Base-by-base conservation (phyloP, 2,113 vertebrate genomes). In the Oncorhynchus keta region DNA sequence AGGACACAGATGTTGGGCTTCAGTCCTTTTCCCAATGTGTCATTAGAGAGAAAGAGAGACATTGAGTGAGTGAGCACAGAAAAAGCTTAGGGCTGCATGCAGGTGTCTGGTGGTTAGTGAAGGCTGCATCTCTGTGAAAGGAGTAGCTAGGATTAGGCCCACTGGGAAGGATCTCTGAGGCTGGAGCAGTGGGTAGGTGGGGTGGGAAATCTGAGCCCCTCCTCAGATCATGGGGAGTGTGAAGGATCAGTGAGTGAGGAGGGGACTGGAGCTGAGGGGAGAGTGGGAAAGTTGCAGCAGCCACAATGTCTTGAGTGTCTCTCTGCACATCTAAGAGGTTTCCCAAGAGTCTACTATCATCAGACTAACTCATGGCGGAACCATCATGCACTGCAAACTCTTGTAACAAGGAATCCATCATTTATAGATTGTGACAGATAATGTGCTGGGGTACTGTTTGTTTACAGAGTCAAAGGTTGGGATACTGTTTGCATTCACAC, bases 21-120 rank as follows among this genome's bases (percentile, higher is more conserved):
- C 24, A 5, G 65, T 9, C 24, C 11, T 67, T 72, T 83, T 82
- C 79, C 72, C 78, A 84, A 77, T 76, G 76, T 32, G 55, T 28
- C 75, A 74, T 70, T 64, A n/a, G 39, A 26, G 18, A 48, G 68
- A 48, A 26, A 12, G 64, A 45, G 67, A 62, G 55, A 22, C 30
- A 4, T 9, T 20, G 51, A 30, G 49, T 39, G 68, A 51, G 66
- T 70, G 84, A 76, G 79, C 83, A 79, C 16, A n/a, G 12, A 28
- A 57, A 26, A 24, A 64, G 11, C 59, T 7, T 22, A n/a, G 26
- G 64, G 3, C 24, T 14, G 11, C 64, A 26, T 66, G 24, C 22
- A 64, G 22, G 39, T 2, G 39, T 45, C 39, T 45, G 39, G 39
- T 45, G 39, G 39, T 45, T 45, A 45, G 39, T 9, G 9, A 64